phyloP scores from a whole-genome alignment of 1,140 invertebrate genomes.

The Drosophila suzukii region DNA sequence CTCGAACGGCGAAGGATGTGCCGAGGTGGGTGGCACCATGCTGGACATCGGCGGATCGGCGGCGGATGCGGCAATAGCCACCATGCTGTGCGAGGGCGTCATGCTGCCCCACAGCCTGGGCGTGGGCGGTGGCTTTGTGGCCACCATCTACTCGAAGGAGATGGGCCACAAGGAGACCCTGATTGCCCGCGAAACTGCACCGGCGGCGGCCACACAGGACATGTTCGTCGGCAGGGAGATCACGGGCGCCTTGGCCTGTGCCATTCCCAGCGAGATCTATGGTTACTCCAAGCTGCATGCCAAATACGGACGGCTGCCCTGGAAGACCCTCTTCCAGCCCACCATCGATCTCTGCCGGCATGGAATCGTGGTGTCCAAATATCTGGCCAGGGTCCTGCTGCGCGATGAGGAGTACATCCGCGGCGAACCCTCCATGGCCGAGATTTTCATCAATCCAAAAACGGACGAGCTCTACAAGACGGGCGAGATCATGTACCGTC shows the following conservation, averaged over 20 bases:
- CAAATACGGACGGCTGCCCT: slow-evolving; percentile 91
- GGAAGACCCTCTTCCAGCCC: slow-evolving; percentile 92
- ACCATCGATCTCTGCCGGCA: slow-evolving; percentile 90
- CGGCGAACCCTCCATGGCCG: slow-evolving; percentile 87
- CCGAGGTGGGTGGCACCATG: slow-evolving; percentile 89
- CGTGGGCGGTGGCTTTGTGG: slow-evolving; percentile 94
- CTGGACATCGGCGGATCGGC: slow-evolving; percentile 91
- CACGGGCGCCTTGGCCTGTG: slow-evolving; percentile 90
- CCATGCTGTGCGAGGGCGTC: slow-evolving; percentile 94
- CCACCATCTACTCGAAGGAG: slow-evolving; percentile 90
- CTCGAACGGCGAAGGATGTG: slow-evolving; percentile 91
- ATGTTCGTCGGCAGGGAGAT: slow-evolving; percentile 88
- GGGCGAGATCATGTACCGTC: slow-evolving; percentile 90
- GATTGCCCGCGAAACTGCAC: slow-evolving; percentile 94
- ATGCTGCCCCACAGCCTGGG: slow-evolving; percentile 94
- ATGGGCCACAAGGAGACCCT: slow-evolving; percentile 87
- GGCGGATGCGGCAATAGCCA: slow-evolving; percentile 94
- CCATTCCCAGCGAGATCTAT: slow-evolving; percentile 95
- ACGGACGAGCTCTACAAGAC: slow-evolving; percentile 87
- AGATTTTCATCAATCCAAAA: slow-evolving; percentile 88
- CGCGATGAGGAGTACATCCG: slow-evolving; percentile 86
- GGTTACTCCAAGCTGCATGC: slow-evolving; percentile 93
- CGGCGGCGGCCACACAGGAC: slow-evolving; percentile 87
- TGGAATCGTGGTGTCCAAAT: slow-evolving; percentile 90
- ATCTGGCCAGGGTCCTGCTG: slow-evolving; percentile 88